Conservation (phyloP, 2,113 vertebrate species). For the Falco punctatus region DNA sequence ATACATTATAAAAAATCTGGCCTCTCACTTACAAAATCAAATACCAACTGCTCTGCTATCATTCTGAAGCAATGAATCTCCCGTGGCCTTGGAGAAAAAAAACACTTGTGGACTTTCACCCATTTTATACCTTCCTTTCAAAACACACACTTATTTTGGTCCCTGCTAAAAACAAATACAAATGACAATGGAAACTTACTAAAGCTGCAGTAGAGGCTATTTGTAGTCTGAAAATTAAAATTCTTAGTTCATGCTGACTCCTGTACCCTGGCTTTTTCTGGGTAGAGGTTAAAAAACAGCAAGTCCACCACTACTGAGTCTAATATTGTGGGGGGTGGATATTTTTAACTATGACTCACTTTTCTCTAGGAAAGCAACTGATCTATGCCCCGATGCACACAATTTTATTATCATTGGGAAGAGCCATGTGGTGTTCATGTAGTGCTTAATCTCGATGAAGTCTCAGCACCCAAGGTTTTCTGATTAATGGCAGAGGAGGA, state of each 20-base stretch:
- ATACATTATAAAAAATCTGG: background rate
- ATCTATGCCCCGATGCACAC: background rate
- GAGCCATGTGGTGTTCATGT: background rate
- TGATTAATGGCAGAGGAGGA: conserved; percentile 3
- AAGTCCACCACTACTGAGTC: background rate
- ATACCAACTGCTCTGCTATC: background rate
- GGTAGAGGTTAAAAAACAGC: background rate
- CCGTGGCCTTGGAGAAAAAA: background rate
- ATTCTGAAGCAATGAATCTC: conserved; percentile 13
- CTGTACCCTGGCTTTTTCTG: background rate
- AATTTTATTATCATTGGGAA: background rate
- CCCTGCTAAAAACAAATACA: background rate
- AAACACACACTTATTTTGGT: background rate
- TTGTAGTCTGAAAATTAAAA: background rate
- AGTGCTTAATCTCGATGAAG: background rate
- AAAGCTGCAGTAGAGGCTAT: background rate
- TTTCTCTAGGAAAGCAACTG: background rate
- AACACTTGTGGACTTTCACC: background rate
- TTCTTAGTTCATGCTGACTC: background rate
- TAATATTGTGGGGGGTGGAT: background rate
- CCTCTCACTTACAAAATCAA: background rate
- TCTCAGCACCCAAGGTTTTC: background rate
- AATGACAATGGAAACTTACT: background rate
- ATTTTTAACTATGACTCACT: background rate
- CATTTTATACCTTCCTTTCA: conserved; percentile 11